Conservation (phyloP, 2,888 invertebrate species). For the Hyalella azteca region DNA sequence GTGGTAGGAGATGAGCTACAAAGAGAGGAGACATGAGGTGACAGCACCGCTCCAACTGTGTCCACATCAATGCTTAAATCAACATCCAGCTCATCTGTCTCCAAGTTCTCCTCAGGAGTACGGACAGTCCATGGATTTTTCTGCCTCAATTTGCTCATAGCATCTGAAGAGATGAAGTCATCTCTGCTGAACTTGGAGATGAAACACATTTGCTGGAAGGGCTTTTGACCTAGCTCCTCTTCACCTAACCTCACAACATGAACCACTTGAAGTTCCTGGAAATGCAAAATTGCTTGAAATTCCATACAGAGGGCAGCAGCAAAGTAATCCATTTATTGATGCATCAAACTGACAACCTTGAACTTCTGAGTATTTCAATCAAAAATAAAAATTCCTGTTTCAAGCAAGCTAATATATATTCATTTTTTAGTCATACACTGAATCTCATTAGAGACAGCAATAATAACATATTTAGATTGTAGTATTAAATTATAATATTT, state of each 20-base stretch:
- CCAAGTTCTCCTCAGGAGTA: conserved; percentile 87
- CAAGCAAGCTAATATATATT: too few species aligned
- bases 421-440: too few species aligned
- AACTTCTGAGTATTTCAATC: not conserved
- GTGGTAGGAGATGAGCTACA: conserved; percentile 79
- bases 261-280: conserved; percentile 89
- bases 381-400: not conserved
- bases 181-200: conserved; percentile 87
- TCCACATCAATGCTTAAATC: conserved; percentile 79
- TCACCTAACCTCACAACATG: conserved; percentile 88
- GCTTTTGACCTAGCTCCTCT: conserved; percentile 88
- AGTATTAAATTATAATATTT: too few species aligned
- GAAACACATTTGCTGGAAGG: conserved; percentile 89
- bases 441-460: too few species aligned
- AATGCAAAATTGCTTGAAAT: not conserved
- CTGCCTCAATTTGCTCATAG: conserved; percentile 93
- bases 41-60: conserved; percentile 72
- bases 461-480: too few species aligned
- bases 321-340: not conserved
- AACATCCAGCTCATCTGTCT: conserved; percentile 81
- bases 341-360: not conserved
- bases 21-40: conserved; percentile 75
- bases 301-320: not conserved
- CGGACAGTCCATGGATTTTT: conserved; percentile 86
- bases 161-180: conserved; percentile 89